A percentile compares a stretch with the other conserved stretches of the same genome.
Conservation (phyloP, 2,888 invertebrate genomes). For the Ichneumon xanthorius region DNA sequence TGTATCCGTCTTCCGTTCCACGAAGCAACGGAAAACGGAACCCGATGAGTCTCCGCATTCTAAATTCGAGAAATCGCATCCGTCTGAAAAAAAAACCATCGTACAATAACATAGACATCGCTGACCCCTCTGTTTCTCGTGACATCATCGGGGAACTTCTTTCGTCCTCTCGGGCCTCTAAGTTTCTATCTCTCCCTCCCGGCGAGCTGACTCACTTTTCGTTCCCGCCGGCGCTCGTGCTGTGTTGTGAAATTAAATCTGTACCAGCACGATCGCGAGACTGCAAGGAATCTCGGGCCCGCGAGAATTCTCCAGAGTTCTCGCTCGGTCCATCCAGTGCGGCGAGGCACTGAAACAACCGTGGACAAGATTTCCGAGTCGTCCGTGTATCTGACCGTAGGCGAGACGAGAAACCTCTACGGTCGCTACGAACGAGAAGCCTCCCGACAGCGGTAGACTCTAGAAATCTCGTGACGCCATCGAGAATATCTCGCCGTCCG, state of each 20-base stretch:
- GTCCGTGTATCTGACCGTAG: not conserved
- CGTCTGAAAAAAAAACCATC: not conserved
- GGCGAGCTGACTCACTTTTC: constrained; percentile 58
- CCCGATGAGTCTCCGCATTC: not conserved
- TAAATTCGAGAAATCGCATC: not conserved
- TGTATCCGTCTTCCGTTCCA: not conserved
- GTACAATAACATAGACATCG: not conserved
- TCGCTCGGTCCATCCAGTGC: constrained; percentile 3
- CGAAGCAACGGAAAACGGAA: not conserved
- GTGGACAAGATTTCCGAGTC: constrained; percentile 19
- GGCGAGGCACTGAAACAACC: not conserved
- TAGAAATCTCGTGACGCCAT: constrained; percentile 65
- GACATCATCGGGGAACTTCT: constrained; percentile 17
- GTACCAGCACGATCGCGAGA: constrained; percentile 31
- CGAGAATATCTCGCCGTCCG: constrained; percentile 43
- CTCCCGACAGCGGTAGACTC: constrained; percentile 47
- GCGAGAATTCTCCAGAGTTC: not conserved
- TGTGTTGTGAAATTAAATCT: constrained; percentile 60
- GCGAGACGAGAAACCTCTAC: constrained; percentile 14
- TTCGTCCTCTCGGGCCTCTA: constrained; percentile 28
- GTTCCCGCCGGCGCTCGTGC: constrained; percentile 7
- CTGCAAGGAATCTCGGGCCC: constrained; percentile 42
- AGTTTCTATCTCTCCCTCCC: not conserved
- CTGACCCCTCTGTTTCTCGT: not conserved
- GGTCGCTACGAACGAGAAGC: constrained; percentile 44